Evolutionary conservation across 2,888 invertebrate genomes (phyloP).

Genomic region (Lysandra coridon): DNA sequence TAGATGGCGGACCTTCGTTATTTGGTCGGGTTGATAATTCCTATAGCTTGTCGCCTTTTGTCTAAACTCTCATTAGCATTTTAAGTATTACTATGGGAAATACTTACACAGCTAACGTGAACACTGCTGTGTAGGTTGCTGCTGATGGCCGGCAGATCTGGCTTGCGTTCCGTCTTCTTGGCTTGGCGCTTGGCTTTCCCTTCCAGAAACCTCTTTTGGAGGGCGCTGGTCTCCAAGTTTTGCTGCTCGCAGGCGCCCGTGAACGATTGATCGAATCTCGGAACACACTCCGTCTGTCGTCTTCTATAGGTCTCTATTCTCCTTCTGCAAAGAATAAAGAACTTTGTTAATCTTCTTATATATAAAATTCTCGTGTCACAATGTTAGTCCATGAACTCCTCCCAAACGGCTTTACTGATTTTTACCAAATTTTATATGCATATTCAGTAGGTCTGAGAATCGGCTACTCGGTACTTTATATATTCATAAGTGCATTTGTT

Average conservation of each 20-base stretch:
- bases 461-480: too few species aligned
- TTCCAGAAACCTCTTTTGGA: conserved; percentile 94
- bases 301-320: conserved; percentile 93
- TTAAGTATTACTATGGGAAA: not conserved
- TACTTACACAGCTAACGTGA: conserved; percentile 78
- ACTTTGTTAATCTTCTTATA: not conserved
- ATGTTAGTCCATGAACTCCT: too few species aligned
- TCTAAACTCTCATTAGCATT: too few species aligned
- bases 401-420: too few species aligned
- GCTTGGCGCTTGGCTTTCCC: conserved; percentile 93
- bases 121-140: conserved; percentile 85
- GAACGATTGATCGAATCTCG: conserved; percentile 93
- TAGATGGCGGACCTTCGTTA: too few species aligned
- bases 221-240: conserved; percentile 91
- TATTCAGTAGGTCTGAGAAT: too few species aligned
- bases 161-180: conserved; percentile 86
- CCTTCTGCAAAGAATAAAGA: conserved; percentile 76
- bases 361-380: too few species aligned
- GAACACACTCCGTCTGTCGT: conserved; percentile 91
- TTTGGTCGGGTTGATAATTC: too few species aligned
- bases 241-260: conserved; percentile 94
- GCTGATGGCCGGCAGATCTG: conserved; percentile 71
- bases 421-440: too few species aligned
- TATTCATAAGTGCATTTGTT: too few species aligned
- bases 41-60: too few species aligned